Percentiles rank a stretch among this genome's conserved stretches.
Evolutionary conservation across 2,888 invertebrate species (phyloP).

Genomic region (Sinelater perroti): DNA sequence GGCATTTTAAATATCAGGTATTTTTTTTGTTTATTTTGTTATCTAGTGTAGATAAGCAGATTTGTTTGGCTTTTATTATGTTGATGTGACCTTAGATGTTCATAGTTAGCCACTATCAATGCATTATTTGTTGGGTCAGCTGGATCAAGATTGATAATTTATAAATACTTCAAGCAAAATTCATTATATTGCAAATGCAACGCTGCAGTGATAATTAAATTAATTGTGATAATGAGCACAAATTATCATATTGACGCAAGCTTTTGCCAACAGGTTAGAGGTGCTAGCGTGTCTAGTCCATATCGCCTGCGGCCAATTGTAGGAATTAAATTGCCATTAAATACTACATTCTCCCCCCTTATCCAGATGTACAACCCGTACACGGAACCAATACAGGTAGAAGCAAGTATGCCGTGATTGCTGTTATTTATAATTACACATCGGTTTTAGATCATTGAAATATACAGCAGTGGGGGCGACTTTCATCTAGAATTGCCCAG

Average conservation of each 20-base stretch:
- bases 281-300: slow-evolving; percentile 87
- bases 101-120: slow-evolving; percentile 12
- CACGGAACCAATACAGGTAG: slow-evolving; percentile 83
- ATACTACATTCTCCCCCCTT: slow-evolving; percentile 88
- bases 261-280: slow-evolving; percentile 72
- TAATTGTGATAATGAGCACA: too few relatives aligned
- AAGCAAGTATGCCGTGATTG: slow-evolving; percentile 3
- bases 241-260: background rate
- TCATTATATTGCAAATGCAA: too few relatives aligned
- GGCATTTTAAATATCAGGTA: slow-evolving; percentile 87
- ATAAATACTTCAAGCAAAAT: too few relatives aligned
- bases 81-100: background rate
- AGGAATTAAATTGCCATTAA: slow-evolving; percentile 89
- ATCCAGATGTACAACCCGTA: slow-evolving; percentile 96
- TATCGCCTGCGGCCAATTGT: slow-evolving; percentile 91
- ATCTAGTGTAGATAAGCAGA: slow-evolving; percentile 13
- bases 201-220: too few relatives aligned
- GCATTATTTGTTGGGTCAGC: slow-evolving; percentile 13
- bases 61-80: slow-evolving; percentile 3
- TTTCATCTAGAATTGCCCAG: slow-evolving; percentile 87
- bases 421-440: background rate
- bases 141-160: slow-evolving; percentile 1
- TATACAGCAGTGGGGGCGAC: slow-evolving; percentile 88
- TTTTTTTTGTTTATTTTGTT: slow-evolving; percentile 36
- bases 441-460: slow-evolving; percentile 72